Percentiles rank a stretch among this genome's conserved stretches.
phyloP scores from a whole-genome alignment of 2,113 vertebrate genomes.

The Spizaetus ornatus region DNA sequence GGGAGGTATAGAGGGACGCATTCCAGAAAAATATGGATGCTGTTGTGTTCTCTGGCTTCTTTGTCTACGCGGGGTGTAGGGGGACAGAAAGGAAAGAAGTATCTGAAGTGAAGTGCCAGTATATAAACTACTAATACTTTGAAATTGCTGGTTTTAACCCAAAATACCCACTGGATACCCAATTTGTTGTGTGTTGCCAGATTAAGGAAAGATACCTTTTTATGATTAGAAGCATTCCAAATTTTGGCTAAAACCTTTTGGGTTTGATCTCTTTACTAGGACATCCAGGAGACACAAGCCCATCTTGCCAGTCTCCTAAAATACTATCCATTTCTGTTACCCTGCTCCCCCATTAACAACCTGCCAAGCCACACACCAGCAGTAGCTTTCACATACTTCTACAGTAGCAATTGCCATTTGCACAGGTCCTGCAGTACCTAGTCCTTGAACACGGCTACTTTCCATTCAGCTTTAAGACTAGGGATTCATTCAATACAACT shows the following conservation, averaged over 20 bases:
- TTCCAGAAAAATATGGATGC: neutral
- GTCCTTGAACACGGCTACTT: neutral
- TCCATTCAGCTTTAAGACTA: neutral
- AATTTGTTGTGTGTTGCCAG: neutral
- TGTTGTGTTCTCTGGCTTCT: neutral
- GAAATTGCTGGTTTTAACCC: neutral
- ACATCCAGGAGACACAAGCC: neutral
- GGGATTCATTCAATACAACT: neutral
- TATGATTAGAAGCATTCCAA: neutral
- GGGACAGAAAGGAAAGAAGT: neutral
- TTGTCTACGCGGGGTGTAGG: fast-evolving
- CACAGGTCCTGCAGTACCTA: neutral
- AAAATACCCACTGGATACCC: neutral
- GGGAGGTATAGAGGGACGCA: neutral
- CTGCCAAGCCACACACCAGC: neutral
- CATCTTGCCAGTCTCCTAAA: neutral
- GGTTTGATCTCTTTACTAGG: neutral
- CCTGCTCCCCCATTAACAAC: neutral
- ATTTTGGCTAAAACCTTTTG: neutral
- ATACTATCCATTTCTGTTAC: neutral
- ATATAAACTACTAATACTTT: neutral
- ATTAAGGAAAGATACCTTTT: neutral
- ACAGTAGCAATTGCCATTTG: neutral
- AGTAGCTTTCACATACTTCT: neutral
- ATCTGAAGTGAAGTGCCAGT: neutral